Conservation (phyloP, 2,888 invertebrate genomes). For the Dryadula phaetusa region DNA sequence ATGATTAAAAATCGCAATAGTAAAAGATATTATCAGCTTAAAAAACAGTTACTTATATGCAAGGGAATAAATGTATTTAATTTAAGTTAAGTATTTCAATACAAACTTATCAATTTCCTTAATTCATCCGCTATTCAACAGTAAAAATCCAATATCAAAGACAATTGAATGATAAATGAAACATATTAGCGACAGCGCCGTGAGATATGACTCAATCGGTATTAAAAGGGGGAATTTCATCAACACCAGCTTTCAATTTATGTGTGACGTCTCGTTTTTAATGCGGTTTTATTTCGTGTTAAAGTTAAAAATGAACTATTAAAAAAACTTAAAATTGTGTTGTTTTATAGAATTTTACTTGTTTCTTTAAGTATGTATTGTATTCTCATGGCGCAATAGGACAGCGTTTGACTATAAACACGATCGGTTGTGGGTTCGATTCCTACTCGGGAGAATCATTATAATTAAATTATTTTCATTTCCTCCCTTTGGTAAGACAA, state of each 20-base stretch:
- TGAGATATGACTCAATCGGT: conserved; percentile 43
- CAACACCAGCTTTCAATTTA: conserved; percentile 41
- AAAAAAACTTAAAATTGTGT: background rate
- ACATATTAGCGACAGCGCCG: conserved; percentile 65
- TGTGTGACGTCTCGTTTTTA: conserved; percentile 36
- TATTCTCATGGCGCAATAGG: too few species aligned
- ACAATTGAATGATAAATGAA: conserved; percentile 65
- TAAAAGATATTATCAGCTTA: too few species aligned
- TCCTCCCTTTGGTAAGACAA: too few species aligned
- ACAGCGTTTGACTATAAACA: too few species aligned
- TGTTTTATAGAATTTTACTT: too few species aligned
- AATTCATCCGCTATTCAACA: conserved; percentile 49
- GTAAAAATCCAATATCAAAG: conserved; percentile 66
- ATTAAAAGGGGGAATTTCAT: conserved; percentile 44
- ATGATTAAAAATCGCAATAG: too few species aligned
- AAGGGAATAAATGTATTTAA: background rate
- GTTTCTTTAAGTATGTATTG: too few species aligned
- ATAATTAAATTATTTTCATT: too few species aligned
- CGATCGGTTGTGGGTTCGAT: too few species aligned
- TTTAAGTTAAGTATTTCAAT: background rate
- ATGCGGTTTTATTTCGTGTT: background rate
- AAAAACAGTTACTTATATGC: too few species aligned
- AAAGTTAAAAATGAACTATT: background rate
- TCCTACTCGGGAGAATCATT: too few species aligned
- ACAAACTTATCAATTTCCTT: background rate